phyloP scores from a whole-genome alignment of 2,113 vertebrate species.

The Podarcis muralis region DNA sequence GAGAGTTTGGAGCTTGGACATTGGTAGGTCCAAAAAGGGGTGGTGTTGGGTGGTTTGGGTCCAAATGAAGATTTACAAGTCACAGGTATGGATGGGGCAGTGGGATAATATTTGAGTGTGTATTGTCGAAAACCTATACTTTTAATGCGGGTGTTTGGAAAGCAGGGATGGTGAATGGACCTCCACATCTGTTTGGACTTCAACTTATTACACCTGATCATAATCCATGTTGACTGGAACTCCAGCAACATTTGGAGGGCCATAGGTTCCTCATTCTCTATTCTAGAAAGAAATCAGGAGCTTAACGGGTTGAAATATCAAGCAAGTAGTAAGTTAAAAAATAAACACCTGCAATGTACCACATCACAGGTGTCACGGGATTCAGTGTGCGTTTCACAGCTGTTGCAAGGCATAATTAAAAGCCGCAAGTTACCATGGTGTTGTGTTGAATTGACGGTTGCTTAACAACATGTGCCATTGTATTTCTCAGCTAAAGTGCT shows the following conservation, averaged over 20 bases:
- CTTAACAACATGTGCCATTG: slow-evolving; percentile 72
- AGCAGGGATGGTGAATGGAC: too few relatives aligned
- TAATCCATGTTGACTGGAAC: too few relatives aligned
- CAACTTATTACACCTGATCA: too few relatives aligned
- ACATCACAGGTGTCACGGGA: slow-evolving; percentile 64
- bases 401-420: slow-evolving; percentile 73
- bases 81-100: not conserved
- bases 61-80: not conserved
- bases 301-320: slow-evolving; percentile 40
- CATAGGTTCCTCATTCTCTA: too few relatives aligned
- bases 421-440: slow-evolving; percentile 77
- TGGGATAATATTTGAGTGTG: not conserved
- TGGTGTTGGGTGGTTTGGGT: not conserved
- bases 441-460: slow-evolving; percentile 72
- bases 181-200: too few relatives aligned
- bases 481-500: slow-evolving; percentile 54
- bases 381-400: slow-evolving; percentile 75
- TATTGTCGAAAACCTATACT: not conserved
- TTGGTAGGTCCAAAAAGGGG: too few relatives aligned
- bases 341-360: slow-evolving; percentile 70
- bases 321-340: slow-evolving; percentile 53
- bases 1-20: too few relatives aligned
- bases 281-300: not conserved
- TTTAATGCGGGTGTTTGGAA: slow-evolving; percentile 13
- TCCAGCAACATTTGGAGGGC: too few relatives aligned